Base-by-base conservation (phyloP, 2,113 vertebrate species). In the Neotoma lepida region DNA sequence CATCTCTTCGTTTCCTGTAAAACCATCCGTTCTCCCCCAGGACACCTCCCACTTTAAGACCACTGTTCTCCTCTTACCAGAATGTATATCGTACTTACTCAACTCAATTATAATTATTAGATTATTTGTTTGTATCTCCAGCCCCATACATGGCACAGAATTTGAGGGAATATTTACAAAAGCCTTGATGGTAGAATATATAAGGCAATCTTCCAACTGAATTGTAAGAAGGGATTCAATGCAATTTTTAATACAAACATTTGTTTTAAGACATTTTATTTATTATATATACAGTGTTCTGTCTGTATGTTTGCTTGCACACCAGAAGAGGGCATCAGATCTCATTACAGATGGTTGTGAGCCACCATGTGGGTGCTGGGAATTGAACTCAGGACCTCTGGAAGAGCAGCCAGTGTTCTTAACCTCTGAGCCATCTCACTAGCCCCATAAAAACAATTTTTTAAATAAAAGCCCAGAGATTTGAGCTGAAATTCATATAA, bases 401-500 rank as follows among this genome's bases (percentile, higher is more conserved):
- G 68, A 71, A 71, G 18, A n/a, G n/a, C n/a, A 9, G 8, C 20
- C n/a, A 22, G 20, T 22, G 68, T 18, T 71, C 68, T 20, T 68
- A 8, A 68, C 33, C 33, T 68, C 66, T 70, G 68, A 70, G 18
- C 33, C 35, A 70, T 70, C 35, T 8, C 3, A 20, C 68, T 35
- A 68, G 66, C 15, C 66, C 35, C 35, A 70, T n/a, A 8, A 9
- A 70, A 18, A n/a, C 6, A 35, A 39, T 39, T 63, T 87, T 73
- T 81, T 63, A 30, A 12, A 10, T 56, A 73, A 68, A n/a, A 14
- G 17, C 3, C 12, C 61, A 86, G 87, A 80, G 13, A 90, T 39
- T 10, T 85, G 63, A 87, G 64, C 9, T 66, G 64, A 81, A 66
- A 70, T 94, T 95, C 28, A 51, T 28, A 51, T 80, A 86, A 86